Percentiles rank a stretch among this genome's conserved stretches.
These are phyloP conservation scores for Lycia hirtaria DNA, from an alignment of 2,888 invertebrate species.

Conservation along the genomic window DNA sequence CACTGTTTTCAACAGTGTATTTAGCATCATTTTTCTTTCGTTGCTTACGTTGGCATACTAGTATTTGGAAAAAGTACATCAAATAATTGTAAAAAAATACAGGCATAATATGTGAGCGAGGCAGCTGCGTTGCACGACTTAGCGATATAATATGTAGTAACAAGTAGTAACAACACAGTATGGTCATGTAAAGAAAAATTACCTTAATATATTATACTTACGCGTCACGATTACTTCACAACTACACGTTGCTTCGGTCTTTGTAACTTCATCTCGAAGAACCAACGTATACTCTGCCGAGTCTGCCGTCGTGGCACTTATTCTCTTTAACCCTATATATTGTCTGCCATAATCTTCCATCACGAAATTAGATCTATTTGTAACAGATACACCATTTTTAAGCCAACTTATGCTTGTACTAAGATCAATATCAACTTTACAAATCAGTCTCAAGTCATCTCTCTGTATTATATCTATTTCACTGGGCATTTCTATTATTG, in stretches of 20 bases:
- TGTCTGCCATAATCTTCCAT: constrained; percentile 43
- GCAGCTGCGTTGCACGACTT: no score
- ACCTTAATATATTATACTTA: constrained; percentile 43
- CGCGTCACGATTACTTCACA: constrained; percentile 43
- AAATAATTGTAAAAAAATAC: no score
- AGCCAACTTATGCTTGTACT: constrained; percentile 43
- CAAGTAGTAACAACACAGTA: no score
- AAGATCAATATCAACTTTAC: constrained; percentile 40
- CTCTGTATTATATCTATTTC: constrained; percentile 35
- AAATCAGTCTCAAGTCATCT: constrained; percentile 35
- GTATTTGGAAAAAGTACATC: no score
- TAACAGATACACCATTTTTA: constrained; percentile 31
- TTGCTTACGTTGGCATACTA: no score
- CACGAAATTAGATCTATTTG: constrained; percentile 25
- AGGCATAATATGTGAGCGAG: no score
- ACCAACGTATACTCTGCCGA: constrained; percentile 43
- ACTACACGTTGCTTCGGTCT: constrained; percentile 23
- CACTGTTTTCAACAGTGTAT: no score
- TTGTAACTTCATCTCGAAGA: constrained; percentile 36
- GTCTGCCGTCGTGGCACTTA: constrained; percentile 29
- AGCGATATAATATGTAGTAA: no score
- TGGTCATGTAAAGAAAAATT: no score
- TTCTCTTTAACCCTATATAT: constrained; percentile 44
- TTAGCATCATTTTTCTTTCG: no score
- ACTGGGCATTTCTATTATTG: constrained; percentile 16